Base-by-base conservation (phyloP, 2,113 vertebrate genomes). In the Zapus hudsonius region DNA sequence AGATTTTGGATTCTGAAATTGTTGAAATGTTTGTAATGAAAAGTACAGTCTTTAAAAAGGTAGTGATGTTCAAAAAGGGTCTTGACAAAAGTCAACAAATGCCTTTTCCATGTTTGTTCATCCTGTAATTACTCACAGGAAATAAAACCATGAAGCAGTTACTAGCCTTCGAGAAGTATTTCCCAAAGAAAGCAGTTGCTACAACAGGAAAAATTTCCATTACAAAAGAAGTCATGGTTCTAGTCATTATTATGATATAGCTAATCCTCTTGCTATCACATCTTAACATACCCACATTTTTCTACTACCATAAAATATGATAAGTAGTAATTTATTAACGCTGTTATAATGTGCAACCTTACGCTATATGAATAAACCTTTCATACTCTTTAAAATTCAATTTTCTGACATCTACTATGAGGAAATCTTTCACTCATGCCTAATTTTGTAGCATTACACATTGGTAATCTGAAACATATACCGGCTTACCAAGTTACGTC, bases 401-500 rank as follows among this genome's bases (percentile, higher is more conserved):
- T 81, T 73, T 74, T 84, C 76, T 64, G 40, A 40, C 80, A 76
- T 72, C 15, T 11, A 31, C 22, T 78, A 76, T 73, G 57, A 95
- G 42, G 73, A 64, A 11, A 57, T 82, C 64, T 85, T 78, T 86
- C 42, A 75, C 57, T 64, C 33, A 33, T 5, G 44, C 15, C 42
- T 19, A n/a, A 69, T 59, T 89, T 75, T 79, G 38, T 63, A 79
- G 63, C 38, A 79, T 76, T n/a, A 72, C 20, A 72, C 70, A 4
- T 8, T 61, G 70, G 82, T 55, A 79, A 93, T 92, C 42, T 88
- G 64, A 74, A 93, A 82, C 63, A 82, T 44, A 64, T 44, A 64
- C 4, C 87, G 52, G 29, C 66, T 93, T 74, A 67, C n/a, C 29
- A 70, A 81, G 33, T 64, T 83, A 36, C 25, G 31, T 23, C 55